Conservation (phyloP, 2,797 vertebrate genomes). For the Heteromormyrus szaboi region DNA sequence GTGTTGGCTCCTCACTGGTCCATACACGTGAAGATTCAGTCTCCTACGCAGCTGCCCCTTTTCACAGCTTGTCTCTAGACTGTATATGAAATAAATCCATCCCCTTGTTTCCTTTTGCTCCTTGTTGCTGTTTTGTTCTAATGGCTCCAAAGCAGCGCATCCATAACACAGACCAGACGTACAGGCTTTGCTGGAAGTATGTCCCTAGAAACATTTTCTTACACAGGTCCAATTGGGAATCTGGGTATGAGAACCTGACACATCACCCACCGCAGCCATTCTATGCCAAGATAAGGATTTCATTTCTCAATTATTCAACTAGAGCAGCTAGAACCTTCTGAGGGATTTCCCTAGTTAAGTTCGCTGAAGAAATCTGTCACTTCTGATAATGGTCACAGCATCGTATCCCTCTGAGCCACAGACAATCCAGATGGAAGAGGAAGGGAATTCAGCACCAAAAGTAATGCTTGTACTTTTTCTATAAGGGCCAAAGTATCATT, state of each 20-base stretch:
- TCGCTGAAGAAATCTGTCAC: not conserved
- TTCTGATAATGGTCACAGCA: not conserved
- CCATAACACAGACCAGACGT: not conserved
- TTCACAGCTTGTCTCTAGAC: not conserved
- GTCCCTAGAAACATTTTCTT: not conserved
- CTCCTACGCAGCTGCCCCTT: not conserved
- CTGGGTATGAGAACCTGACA: not conserved
- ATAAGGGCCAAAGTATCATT: not conserved
- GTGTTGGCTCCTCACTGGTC: not conserved
- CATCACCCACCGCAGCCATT: not conserved
- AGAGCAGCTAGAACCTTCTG: not conserved
- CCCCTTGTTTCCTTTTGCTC: not conserved
- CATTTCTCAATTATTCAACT: not conserved
- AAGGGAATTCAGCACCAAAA: not conserved
- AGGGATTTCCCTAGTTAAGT: not conserved
- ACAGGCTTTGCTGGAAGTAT: not conserved
- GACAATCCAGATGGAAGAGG: not conserved
- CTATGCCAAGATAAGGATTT: not conserved
- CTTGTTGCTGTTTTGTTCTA: not conserved
- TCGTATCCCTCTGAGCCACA: not conserved
- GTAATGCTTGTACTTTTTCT: not conserved
- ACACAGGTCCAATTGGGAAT: not conserved
- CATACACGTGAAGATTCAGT: not conserved
- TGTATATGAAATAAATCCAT: not conserved
- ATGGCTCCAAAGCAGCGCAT: not conserved